Conservation (phyloP, 1,140 invertebrate genomes). For the Drosophila ohnishii region DNA sequence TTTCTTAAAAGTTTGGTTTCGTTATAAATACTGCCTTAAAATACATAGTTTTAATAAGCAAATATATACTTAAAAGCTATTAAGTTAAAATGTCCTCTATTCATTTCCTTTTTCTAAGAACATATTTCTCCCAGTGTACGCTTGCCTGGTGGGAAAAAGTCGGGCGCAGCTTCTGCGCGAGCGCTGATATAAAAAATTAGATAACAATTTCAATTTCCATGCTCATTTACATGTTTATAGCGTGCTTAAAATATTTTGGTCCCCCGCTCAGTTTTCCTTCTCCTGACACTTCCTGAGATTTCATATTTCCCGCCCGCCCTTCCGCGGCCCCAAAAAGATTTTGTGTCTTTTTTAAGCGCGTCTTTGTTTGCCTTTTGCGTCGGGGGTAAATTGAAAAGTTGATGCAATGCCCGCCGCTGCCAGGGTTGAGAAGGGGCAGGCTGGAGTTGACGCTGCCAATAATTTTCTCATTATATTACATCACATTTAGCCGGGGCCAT, state of each 20-base stretch:
- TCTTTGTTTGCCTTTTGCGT: conserved; percentile 60
- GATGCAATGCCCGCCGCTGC: conserved; percentile 53
- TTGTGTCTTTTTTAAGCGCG: conserved; percentile 74
- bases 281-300: conserved; percentile 66
- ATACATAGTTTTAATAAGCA: too few relatives aligned
- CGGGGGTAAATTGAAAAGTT: conserved; percentile 71
- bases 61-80: too few relatives aligned
- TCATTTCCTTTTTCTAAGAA: background rate
- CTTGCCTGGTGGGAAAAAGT: conserved; percentile 16
- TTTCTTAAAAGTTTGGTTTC: too few relatives aligned
- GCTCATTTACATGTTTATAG: conserved; percentile 83
- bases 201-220: conserved; percentile 83
- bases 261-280: conserved; percentile 13
- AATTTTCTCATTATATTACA: conserved; percentile 71
- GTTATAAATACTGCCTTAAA: too few relatives aligned
- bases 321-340: conserved; percentile 34
- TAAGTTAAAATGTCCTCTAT: background rate
- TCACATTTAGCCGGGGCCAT: conserved; percentile 51
- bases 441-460: conserved; percentile 65
- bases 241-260: conserved; percentile 77
- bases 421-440: conserved; percentile 28
- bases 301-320: conserved; percentile 42
- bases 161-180: conserved; percentile 55
- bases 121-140: background rate
- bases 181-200: conserved; percentile 80